Conservation (phyloP, 1,140 invertebrate species). For the Ctenoplectra terminalis region DNA sequence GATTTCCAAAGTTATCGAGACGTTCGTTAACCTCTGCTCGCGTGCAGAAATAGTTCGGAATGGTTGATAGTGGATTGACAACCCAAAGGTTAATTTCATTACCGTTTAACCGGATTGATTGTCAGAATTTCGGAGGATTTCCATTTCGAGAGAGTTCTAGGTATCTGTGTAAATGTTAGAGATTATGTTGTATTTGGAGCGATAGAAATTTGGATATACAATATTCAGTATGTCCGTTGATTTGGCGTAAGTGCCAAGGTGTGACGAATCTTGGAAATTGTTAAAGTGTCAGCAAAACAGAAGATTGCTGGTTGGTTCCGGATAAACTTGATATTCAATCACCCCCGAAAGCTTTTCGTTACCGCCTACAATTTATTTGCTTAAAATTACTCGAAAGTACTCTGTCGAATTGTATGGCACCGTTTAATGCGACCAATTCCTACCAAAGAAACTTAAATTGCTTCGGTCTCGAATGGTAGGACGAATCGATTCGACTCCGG, state of each 20-base stretch:
- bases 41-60: neutral
- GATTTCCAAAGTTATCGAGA: neutral
- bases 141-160: neutral
- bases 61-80: constrained; percentile 2
- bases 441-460: neutral
- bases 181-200: neutral
- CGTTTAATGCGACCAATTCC: neutral
- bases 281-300: neutral
- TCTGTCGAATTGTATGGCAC: neutral
- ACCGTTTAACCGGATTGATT: neutral
- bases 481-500: neutral
- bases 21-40: neutral
- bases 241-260: neutral
- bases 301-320: neutral
- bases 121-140: neutral
- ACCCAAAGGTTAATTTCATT: neutral
- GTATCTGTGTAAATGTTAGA: no score
- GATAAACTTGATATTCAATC: neutral
- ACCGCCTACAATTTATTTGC: neutral
- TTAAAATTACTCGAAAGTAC: neutral
- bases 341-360: neutral
- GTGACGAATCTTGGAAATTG: neutral
- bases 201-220: neutral
- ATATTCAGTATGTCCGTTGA: no score
- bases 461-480: neutral